phyloP scores from a whole-genome alignment of 2,888 invertebrate species.

The Lycaena phlaeas region DNA sequence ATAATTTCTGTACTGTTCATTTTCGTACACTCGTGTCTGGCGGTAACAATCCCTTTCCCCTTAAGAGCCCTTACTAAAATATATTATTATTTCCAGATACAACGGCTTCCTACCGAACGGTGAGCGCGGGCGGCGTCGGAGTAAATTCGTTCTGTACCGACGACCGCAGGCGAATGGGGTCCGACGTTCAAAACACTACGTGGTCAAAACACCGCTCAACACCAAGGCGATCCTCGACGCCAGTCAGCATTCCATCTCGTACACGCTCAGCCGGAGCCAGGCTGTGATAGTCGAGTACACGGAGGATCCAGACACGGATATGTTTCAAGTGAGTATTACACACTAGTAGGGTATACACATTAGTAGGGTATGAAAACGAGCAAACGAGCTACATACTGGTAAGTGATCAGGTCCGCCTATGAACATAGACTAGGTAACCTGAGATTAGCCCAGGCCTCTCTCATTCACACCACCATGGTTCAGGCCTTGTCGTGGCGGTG shows the following conservation, averaged over 20 bases:
- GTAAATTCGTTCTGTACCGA: conserved; percentile 93
- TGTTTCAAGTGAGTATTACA: conserved; percentile 91
- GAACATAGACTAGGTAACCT: background rate
- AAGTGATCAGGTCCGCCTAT: too few relatives aligned
- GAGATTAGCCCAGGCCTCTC: too few relatives aligned
- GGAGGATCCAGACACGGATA: conserved; percentile 95
- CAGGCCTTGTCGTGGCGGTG: too few relatives aligned
- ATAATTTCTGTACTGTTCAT: too few relatives aligned
- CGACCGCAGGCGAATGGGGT: conserved; percentile 92
- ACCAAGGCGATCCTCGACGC: conserved; percentile 95
- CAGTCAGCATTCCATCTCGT: conserved; percentile 96
- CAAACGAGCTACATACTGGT: too few relatives aligned
- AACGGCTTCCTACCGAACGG: conserved; percentile 95
- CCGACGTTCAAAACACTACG: conserved; percentile 94
- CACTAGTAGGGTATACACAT: too few relatives aligned
- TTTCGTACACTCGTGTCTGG: too few relatives aligned
- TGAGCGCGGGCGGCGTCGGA: conserved; percentile 92
- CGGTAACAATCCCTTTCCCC: too few relatives aligned
- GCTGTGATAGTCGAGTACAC: conserved; percentile 99
- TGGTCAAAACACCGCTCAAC: conserved; percentile 95
- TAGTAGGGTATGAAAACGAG: too few relatives aligned
- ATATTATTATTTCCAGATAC: conserved; percentile 86
- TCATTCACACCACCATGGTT: too few relatives aligned
- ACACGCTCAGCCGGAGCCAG: conserved; percentile 95
- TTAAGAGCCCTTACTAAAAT: too few relatives aligned